phyloP scores from a whole-genome alignment of 2,888 invertebrate genomes.

The Pelosia muscerda region DNA sequence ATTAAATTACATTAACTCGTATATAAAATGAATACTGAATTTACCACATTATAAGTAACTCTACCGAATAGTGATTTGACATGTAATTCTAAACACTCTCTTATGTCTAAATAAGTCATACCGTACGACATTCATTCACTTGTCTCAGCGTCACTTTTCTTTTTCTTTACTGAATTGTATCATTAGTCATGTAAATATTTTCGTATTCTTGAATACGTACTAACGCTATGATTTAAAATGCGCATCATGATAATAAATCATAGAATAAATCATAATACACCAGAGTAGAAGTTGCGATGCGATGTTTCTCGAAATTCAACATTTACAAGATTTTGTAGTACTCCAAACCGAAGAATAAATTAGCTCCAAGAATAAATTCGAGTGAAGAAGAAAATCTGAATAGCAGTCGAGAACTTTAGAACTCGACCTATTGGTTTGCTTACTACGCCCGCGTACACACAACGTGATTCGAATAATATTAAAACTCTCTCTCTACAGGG shows the following conservation, averaged over 20 bases:
- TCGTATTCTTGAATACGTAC: too few relatives aligned
- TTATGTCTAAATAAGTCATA: too few relatives aligned
- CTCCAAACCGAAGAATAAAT: constrained; percentile 12
- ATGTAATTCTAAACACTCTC: too few relatives aligned
- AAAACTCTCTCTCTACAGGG: constrained; percentile 35
- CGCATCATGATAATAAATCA: background rate
- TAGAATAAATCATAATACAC: background rate
- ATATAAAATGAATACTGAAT: background rate
- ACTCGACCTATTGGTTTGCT: constrained; percentile 40
- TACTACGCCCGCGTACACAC: constrained; percentile 32
- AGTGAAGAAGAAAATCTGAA: constrained; percentile 33
- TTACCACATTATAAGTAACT: background rate
- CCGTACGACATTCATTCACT: too few relatives aligned
- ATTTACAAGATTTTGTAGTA: background rate
- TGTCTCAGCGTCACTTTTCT: too few relatives aligned
- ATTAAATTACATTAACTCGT: background rate
- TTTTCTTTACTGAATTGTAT: too few relatives aligned
- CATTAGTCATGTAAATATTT: too few relatives aligned
- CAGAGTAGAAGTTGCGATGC: background rate
- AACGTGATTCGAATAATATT: constrained; percentile 41
- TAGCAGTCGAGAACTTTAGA: constrained; percentile 37
- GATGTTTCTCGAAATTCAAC: background rate
- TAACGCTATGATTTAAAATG: background rate
- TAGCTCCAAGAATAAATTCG: constrained; percentile 23
- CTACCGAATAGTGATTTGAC: background rate